phyloP scores from a whole-genome alignment of 2,113 vertebrate genomes.

The Phyllopteryx taeniolatus region DNA sequence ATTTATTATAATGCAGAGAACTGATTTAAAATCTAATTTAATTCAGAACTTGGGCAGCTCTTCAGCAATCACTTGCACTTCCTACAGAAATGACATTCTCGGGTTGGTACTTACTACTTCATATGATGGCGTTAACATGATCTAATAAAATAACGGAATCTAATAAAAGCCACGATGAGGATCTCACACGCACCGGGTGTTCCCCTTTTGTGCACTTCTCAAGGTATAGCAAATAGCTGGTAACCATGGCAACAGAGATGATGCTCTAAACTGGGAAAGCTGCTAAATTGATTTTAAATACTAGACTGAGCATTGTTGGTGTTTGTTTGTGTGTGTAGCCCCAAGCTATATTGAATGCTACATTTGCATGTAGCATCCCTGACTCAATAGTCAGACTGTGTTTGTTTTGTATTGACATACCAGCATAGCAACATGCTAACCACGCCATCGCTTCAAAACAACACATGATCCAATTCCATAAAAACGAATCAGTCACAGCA shows the following conservation, averaged over 20 bases:
- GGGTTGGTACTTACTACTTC: not conserved
- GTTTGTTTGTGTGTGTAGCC: not conserved
- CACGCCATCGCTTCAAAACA: not conserved
- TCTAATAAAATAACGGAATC: not conserved
- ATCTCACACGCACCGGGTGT: not conserved
- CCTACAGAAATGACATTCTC: no score
- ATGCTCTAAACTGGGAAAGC: not conserved
- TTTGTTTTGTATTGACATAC: not conserved
- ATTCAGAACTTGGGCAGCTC: no score
- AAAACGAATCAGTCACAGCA: not conserved
- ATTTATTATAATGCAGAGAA: no score
- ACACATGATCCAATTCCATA: not conserved
- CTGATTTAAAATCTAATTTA: no score
- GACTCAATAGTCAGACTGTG: not conserved
- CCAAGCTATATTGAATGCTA: not conserved
- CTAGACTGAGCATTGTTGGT: not conserved
- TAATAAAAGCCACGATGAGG: not conserved
- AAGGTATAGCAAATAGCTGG: constrained; percentile 18
- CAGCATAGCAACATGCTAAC: not conserved
- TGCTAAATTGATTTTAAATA: not conserved
- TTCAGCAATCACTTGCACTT: no score
- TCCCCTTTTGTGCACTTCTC: not conserved
- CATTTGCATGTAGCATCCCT: not conserved
- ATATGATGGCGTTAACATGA: not conserved
- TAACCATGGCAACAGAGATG: constrained; percentile 20